Percentiles rank a stretch among this genome's conserved stretches.
Conservation (phyloP, 2,888 invertebrate species). For the Metallyticus violacea region DNA sequence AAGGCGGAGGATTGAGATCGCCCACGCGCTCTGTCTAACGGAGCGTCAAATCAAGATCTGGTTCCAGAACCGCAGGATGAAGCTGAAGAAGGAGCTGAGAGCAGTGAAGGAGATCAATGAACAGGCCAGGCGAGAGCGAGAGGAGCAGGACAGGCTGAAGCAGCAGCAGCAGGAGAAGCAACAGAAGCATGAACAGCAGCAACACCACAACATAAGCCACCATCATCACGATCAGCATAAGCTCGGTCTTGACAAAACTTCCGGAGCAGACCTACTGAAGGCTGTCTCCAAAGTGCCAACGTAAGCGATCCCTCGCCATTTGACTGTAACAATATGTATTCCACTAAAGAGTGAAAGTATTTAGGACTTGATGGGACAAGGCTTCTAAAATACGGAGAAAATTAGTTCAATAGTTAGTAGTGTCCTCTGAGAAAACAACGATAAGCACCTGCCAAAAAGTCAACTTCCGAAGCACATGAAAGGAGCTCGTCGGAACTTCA, state of each 20-base stretch:
- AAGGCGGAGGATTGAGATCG: slow-evolving; percentile 94
- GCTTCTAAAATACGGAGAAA: too few species aligned
- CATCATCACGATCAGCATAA: slow-evolving; percentile 41
- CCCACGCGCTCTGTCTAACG: slow-evolving; percentile 91
- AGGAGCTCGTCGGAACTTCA: background rate
- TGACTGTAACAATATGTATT: background rate
- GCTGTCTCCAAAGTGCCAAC: slow-evolving; percentile 71
- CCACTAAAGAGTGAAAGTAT: background rate
- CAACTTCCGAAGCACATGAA: background rate
- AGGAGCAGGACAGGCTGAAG: slow-evolving; percentile 88
- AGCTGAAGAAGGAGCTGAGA: slow-evolving; percentile 91
- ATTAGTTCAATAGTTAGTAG: slow-evolving; percentile 2
- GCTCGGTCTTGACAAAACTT: slow-evolving; percentile 58
- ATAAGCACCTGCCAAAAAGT: background rate
- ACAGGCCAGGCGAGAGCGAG: slow-evolving; percentile 86
- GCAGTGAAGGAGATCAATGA: slow-evolving; percentile 95
- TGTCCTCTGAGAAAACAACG: background rate
- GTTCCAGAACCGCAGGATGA: slow-evolving; percentile 97
- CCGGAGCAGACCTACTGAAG: slow-evolving; percentile 69
- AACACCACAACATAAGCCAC: slow-evolving; percentile 36
- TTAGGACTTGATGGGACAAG: background rate
- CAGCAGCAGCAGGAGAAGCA: slow-evolving; percentile 55
- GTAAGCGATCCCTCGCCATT: slow-evolving; percentile 18
- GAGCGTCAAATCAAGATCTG: slow-evolving; percentile 96
- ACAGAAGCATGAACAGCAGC: slow-evolving; percentile 68